Conservation (phyloP, 2,888 invertebrate species). For the Drosophila multiciliata region DNA sequence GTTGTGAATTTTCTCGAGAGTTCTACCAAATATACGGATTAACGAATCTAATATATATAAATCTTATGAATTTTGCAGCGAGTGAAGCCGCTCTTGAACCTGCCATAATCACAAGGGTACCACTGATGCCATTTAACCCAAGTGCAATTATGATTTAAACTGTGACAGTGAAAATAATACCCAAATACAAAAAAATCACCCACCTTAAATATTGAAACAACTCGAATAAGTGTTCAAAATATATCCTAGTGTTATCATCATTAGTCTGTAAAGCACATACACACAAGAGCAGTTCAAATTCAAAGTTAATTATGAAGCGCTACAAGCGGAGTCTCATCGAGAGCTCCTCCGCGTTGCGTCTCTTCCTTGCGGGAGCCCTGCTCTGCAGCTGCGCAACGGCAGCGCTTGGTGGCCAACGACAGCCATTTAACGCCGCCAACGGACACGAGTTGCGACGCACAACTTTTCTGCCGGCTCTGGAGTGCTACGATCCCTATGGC, state of each 20-base stretch:
- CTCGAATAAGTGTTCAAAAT: conserved; percentile 32
- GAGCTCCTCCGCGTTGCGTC: conserved; percentile 69
- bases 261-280: conserved; percentile 26
- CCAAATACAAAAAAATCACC: conserved; percentile 21
- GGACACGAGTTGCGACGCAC: conserved; percentile 74
- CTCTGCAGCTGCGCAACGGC: conserved; percentile 54
- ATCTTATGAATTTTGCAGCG: conserved; percentile 57
- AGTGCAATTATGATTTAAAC: conserved; percentile 65
- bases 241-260: conserved; percentile 22
- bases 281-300: conserved; percentile 14
- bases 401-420: conserved; percentile 56
- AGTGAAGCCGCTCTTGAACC: conserved; percentile 64
- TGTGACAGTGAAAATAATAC: conserved; percentile 33
- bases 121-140: conserved; percentile 29
- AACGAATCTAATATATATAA: conserved; percentile 29
- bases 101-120: conserved; percentile 31
- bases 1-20: conserved; percentile 8
- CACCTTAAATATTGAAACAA: conserved; percentile 24
- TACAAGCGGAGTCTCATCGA: conserved; percentile 78
- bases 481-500: conserved; percentile 87
- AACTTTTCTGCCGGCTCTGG: conserved; percentile 84
- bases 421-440: conserved; percentile 68
- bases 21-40: conserved; percentile 31
- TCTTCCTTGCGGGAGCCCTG: conserved; percentile 54
- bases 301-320: conserved; percentile 75